These are phyloP conservation scores for Paramacrobiotus metropolitanus DNA, from an alignment of 1,140 invertebrate genomes.

Conservation along the genomic window DNA sequence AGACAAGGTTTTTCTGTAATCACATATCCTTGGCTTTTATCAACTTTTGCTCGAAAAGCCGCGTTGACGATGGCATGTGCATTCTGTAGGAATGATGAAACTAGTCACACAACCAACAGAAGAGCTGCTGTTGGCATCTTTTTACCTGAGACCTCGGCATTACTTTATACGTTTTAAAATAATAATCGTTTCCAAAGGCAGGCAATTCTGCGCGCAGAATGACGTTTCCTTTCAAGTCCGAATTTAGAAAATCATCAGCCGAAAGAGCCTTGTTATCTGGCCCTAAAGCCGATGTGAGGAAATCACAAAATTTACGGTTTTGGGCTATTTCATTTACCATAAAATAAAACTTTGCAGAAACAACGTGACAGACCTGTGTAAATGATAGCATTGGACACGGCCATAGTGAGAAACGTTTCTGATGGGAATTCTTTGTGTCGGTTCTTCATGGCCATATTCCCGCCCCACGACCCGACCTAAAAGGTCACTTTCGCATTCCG, in stretches of 20 bases:
- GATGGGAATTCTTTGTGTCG: slow-evolving; percentile 42
- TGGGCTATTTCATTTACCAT: too few relatives aligned
- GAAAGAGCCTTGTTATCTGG: too few relatives aligned
- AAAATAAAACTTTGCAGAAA: too few relatives aligned
- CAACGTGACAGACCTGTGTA: too few relatives aligned
- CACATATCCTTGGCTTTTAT: slow-evolving; percentile 10
- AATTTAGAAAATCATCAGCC: background rate
- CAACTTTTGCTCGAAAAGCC: slow-evolving; percentile 32
- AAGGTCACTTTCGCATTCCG: background rate
- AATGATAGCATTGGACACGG: background rate
- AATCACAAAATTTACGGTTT: too few relatives aligned
- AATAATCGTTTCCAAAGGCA: background rate
- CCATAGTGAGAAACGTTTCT: slow-evolving; percentile 21
- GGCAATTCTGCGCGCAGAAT: background rate
- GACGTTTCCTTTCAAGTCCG: background rate
- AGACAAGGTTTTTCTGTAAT: too few relatives aligned
- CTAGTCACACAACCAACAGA: too few relatives aligned
- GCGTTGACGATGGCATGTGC: slow-evolving; percentile 58
- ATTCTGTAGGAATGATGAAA: too few relatives aligned
- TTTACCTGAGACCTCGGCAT: background rate
- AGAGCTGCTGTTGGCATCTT: too few relatives aligned
- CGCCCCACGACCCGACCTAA: slow-evolving; percentile 36
- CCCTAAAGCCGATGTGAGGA: too few relatives aligned
- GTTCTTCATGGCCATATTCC: slow-evolving; percentile 53
- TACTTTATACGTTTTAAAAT: background rate